Evolutionary conservation across 1,140 invertebrate genomes (phyloP), one percentile per base, ranked within the genome.

Genomic region (Acromyrmex heyeri): DNA sequence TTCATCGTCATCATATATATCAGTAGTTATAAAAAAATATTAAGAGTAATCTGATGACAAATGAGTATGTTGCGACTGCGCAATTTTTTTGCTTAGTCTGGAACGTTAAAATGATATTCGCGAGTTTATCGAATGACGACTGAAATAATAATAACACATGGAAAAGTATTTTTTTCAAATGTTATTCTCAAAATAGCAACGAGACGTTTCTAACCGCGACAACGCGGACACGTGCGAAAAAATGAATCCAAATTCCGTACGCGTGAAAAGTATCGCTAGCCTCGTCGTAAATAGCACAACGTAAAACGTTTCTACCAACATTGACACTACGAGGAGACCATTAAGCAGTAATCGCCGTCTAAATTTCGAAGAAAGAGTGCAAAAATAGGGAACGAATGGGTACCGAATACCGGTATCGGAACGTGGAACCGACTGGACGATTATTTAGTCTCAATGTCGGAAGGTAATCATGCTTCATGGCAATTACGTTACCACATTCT

Each of bases 401-500:
- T 88, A 91, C 89, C 70, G 67, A 86, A 91, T 79, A 93, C 38
- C 75, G 86, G 16, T 55, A 61, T 34, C 53, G 67, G 34, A 81
- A 81, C 70, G 85, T 70, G 83, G 87, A 87, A 90, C 59, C 30
- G 91, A 62, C 82, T 82, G 87, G 64, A 88, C 85, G 87, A 87
- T 90, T 59, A 85, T 90, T 67, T 86, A 72, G 87, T 85, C 77
- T 87, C 79, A 87, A 91, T 92, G 86, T 86, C 85, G 87, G 91
- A 88, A 92, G 79, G 90, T 93, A 91, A 88, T 92, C 94, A 95
- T 95, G 94, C 94, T 95, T 94, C 93, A 94, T 94, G 93, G 91
- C 93, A 95, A 83, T 94, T 94, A 94, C 91, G 81, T 93, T 93
- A 92, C 93, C 91, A 94, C 92, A 94, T 94, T 93, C 92, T 69